A percentile compares a stretch with the other conserved stretches of the same genome.
Evolutionary conservation across 1,140 invertebrate genomes (phyloP).

Genomic region (Trachymyrmex cornetzi): DNA sequence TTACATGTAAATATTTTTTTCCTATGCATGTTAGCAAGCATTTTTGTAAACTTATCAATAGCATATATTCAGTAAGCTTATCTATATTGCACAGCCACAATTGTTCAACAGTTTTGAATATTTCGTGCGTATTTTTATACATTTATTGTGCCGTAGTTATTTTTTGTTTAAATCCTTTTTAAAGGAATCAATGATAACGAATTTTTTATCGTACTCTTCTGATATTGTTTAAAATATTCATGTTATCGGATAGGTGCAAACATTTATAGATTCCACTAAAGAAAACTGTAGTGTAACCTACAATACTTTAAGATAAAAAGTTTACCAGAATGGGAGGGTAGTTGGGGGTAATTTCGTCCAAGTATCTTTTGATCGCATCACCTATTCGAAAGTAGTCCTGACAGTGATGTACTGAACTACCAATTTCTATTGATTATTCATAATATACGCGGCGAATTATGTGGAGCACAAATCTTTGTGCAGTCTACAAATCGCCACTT

Average conservation of each 20-base stretch:
- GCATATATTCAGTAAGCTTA: neutral
- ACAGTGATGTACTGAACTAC: neutral
- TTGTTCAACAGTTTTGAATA: neutral
- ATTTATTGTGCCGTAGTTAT: neutral
- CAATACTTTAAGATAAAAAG: slow-evolving; percentile 6
- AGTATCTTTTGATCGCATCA: neutral
- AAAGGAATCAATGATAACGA: neutral
- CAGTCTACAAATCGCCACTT: neutral
- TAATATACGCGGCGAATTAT: neutral
- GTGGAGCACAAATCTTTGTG: neutral
- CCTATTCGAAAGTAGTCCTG: neutral
- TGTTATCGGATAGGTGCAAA: neutral
- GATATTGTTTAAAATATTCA: neutral
- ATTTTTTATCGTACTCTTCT: neutral
- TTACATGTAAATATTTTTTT: slow-evolving; percentile 15
- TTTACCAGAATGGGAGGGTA: neutral
- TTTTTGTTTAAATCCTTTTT: neutral
- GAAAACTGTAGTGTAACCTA: neutral
- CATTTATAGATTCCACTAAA: neutral
- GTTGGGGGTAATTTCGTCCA: neutral
- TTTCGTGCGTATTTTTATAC: neutral
- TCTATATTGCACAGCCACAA: neutral
- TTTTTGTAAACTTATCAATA: neutral
- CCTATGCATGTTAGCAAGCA: neutral
- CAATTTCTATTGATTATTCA: neutral